These are phyloP conservation scores for Denticeps clupeoides DNA, from an alignment of 2,797 vertebrate genomes.

Conservation along the genomic window DNA sequence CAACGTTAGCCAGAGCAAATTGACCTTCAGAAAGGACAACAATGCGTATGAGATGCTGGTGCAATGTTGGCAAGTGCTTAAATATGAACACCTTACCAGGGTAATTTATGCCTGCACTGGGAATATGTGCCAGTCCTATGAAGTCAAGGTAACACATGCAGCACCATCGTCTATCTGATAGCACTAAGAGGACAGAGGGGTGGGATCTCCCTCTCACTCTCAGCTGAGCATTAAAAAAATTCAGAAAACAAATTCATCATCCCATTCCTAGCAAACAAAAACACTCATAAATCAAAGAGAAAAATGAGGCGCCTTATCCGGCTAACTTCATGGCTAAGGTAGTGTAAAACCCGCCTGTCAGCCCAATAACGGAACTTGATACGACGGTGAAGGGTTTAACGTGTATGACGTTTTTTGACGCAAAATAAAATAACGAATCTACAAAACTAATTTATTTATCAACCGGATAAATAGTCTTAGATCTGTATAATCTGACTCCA, in stretches of 20 bases:
- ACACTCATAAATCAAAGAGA: constrained; percentile 60
- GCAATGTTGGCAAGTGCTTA: constrained; percentile 5
- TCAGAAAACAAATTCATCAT: constrained; percentile 56
- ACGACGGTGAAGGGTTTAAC: too few species aligned
- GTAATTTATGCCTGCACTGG: constrained; percentile 23
- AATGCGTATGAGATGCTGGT: too few species aligned
- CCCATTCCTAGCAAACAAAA: constrained; percentile 51
- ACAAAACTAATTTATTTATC: too few species aligned
- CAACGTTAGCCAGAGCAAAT: constrained; percentile 17
- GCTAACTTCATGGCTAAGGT: constrained; percentile 61
- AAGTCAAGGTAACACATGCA: constrained; percentile 8
- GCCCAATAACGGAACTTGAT: too few species aligned
- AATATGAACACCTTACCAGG: constrained; percentile 19
- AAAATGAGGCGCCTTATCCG: constrained; percentile 58
- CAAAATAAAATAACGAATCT: too few species aligned
- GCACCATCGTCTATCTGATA: constrained; percentile 29
- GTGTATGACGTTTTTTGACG: too few species aligned
- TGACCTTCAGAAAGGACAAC: constrained; percentile 7
- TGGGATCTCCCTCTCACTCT: background rate
- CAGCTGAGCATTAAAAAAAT: constrained; percentile 37
- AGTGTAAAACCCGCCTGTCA: too few species aligned
- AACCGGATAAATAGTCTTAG: too few species aligned
- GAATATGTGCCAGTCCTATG: background rate
- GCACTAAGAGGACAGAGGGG: constrained; percentile 13
- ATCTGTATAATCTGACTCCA: too few species aligned